Conservation (phyloP, 2,888 invertebrate genomes). For the Drosophila gaucha region DNA sequence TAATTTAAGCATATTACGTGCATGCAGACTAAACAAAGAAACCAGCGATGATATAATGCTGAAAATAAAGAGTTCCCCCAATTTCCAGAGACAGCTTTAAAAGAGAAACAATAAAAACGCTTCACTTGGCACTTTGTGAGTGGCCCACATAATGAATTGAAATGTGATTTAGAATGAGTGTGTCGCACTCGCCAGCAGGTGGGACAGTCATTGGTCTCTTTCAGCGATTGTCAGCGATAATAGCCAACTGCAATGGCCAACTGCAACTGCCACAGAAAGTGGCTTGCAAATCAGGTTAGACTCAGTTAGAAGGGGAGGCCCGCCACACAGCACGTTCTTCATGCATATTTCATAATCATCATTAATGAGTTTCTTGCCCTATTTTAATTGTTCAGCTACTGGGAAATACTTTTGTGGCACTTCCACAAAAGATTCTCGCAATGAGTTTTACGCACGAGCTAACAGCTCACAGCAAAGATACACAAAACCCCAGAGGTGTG, state of each 20-base stretch:
- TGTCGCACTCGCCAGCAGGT: constrained; percentile 21
- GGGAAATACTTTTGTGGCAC: constrained; percentile 39
- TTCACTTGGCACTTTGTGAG: constrained; percentile 11
- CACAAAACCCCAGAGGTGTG: constrained; percentile 1
- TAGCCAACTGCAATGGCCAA: constrained; percentile 9
- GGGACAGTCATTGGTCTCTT: constrained; percentile 24
- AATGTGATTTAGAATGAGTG: constrained; percentile 43
- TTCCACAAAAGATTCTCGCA: constrained; percentile 31
- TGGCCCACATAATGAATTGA: constrained; percentile 44
- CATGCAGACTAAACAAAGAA: neutral
- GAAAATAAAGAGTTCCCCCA: constrained; percentile 4
- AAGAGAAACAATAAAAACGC: neutral
- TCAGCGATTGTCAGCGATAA: constrained; percentile 29
- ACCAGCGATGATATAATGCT: constrained; percentile 14
- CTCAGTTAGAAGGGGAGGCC: neutral
- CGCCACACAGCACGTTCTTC: constrained; percentile 30
- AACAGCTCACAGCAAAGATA: constrained; percentile 18
- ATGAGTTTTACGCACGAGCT: constrained; percentile 55
- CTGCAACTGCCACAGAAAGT: constrained; percentile 20
- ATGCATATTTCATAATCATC: constrained; percentile 64
- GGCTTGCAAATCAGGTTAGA: constrained; percentile 47
- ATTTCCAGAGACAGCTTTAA: constrained; percentile 8
- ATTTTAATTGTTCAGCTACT: constrained; percentile 60
- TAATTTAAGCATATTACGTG: constrained; percentile 6
- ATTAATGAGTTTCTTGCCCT: constrained; percentile 76